Evolutionary conservation across 2,888 invertebrate species (phyloP).

Genomic region (Thera britannica): DNA sequence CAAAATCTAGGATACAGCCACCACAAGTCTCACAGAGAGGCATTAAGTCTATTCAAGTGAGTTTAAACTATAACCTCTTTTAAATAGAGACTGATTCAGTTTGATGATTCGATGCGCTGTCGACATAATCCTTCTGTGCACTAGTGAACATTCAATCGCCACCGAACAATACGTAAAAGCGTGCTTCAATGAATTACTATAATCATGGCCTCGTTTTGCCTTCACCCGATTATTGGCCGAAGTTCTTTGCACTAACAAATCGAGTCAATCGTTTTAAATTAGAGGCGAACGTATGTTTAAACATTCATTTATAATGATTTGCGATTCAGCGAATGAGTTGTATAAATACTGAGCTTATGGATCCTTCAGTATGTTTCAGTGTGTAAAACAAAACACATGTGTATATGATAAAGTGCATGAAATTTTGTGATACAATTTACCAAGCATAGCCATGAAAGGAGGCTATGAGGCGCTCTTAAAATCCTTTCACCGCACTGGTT

Average conservation of each 20-base stretch:
- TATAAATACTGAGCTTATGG: constrained; percentile 10
- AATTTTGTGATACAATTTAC: no score
- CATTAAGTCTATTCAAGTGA: neutral
- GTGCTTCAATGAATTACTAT: constrained; percentile 23
- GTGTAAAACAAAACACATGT: neutral
- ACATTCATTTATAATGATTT: constrained; percentile 34
- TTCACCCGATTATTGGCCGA: constrained; percentile 17
- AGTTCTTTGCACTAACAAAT: constrained; percentile 23
- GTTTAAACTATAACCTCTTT: constrained; percentile 3
- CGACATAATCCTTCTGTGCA: neutral
- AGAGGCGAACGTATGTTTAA: constrained; percentile 26
- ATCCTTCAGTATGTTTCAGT: constrained; percentile 5
- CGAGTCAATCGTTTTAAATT: constrained; percentile 31
- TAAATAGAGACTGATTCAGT: neutral
- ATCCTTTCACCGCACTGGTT: no score
- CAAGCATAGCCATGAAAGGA: no score
- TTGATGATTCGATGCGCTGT: neutral
- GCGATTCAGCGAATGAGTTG: constrained; percentile 35
- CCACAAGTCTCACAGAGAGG: neutral
- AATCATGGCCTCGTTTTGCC: constrained; percentile 34
- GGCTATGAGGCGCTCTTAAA: no score
- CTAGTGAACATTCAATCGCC: neutral
- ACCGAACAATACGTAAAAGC: constrained; percentile 5
- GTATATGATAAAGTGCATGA: neutral
- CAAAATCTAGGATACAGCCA: neutral